These are phyloP conservation scores for Andrena bicolor DNA, from an alignment of 2,888 invertebrate genomes.

Conservation along the genomic window DNA sequence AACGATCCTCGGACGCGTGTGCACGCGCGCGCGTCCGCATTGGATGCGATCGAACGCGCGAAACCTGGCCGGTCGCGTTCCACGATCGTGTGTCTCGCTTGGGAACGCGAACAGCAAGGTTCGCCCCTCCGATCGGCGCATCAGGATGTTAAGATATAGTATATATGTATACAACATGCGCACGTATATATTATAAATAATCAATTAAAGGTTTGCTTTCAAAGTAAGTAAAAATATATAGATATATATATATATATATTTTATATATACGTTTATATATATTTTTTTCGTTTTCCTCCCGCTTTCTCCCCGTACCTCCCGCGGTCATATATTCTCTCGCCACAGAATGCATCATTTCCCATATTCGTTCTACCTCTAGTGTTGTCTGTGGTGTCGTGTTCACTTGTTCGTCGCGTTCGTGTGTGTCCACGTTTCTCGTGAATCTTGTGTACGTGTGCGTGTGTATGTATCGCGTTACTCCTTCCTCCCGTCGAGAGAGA, in stretches of 20 bases:
- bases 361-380: background rate
- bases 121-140: conserved; percentile 19
- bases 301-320: conserved; percentile 41
- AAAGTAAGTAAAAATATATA: conserved; percentile 82
- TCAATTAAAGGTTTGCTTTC: conserved; percentile 78
- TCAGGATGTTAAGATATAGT: conserved; percentile 41
- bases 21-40: background rate
- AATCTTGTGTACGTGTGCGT: conserved; percentile 2
- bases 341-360: conserved; percentile 24
- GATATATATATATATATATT: conserved; percentile 77
- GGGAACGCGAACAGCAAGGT: conserved; percentile 19
- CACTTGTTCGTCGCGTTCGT: background rate
- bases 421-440: conserved; percentile 2
- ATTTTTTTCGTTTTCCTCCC: conserved; percentile 52
- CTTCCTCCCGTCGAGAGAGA: conserved; percentile 15
- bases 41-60: background rate
- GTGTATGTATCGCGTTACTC: conserved; percentile 1
- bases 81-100: background rate
- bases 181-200: conserved; percentile 78
- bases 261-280: conserved; percentile 65
- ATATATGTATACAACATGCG: conserved; percentile 54
- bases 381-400: conserved; percentile 8
- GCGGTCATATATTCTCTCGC: conserved; percentile 41
- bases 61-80: background rate
- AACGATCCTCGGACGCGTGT: background rate